Evolutionary conservation across 2,797 vertebrate genomes (phyloP).

Genomic region (Erpetoichthys calabaricus): DNA sequence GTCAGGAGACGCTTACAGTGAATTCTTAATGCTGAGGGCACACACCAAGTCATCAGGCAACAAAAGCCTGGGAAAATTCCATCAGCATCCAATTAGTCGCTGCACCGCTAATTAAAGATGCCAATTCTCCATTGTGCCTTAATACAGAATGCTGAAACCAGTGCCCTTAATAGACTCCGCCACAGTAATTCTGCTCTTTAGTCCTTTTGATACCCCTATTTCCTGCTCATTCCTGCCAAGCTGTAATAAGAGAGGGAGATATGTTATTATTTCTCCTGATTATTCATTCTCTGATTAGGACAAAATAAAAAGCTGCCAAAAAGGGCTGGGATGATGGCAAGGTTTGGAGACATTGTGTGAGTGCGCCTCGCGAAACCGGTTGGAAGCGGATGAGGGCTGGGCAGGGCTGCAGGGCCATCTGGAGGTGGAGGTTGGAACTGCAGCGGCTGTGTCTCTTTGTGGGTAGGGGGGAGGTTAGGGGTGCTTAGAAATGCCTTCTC

Average conservation of each 20-base stretch:
- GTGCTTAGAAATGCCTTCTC: too few species aligned
- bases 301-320: not conserved
- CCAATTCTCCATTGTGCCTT: conserved; percentile 48
- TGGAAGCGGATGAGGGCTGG: too few species aligned
- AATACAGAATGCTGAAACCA: conserved; percentile 29
- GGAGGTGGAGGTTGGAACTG: too few species aligned
- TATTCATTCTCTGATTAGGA: not conserved
- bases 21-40: conserved; percentile 24
- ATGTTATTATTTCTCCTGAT: conserved; percentile 2
- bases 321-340: too few species aligned
- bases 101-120: conserved; percentile 52
- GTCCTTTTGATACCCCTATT: not conserved
- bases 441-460: too few species aligned
- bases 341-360: too few species aligned
- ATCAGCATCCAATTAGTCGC: conserved; percentile 32
- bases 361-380: too few species aligned
- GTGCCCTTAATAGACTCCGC: too few species aligned
- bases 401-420: too few species aligned
- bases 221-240: conserved; percentile 7
- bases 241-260: conserved; percentile 6
- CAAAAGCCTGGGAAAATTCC: conserved; percentile 41
- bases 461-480: too few species aligned
- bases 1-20: too few species aligned
- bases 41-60: conserved; percentile 41
- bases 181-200: conserved; percentile 29